Base-by-base conservation (phyloP, 1,140 invertebrate species). In the Coelopa frigida region DNA sequence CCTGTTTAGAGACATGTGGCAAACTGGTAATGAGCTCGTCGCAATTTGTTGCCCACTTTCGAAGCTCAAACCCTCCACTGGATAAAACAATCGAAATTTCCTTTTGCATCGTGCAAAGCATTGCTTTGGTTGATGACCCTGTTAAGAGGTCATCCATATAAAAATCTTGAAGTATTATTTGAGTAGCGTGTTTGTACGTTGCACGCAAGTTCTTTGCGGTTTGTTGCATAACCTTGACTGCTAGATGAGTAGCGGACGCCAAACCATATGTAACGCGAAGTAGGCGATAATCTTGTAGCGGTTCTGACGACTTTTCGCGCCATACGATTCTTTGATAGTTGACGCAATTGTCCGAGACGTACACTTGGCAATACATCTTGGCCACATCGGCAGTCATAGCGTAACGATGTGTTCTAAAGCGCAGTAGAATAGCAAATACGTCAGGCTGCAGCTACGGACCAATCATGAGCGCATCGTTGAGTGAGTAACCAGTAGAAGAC, bases 241-340 rank as follows among this genome's bases (percentile, higher is more conserved):
- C 67, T 7, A 65, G 38, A 42, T 47, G 69, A 6, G 68, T 53
- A 7, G 65, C 59, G 21, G 54, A 50, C 3, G 53, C 32, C n/a
- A 54, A 58, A 0, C 71, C 71, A 44, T 58, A 59, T 0, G 61
- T 63, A 0, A 67, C 57, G 3, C 57, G 59, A 4, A 12, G 15
- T 20, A 52, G 18, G 26, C 47, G 15, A 24, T 48, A 47, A 21
- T 36, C 31, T 33, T 46, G 23, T 6, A 54, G 33, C n/a, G 11
- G 5, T 20, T 47, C 31, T 10, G 26, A 47, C n/a, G 49, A n/a
- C 14, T 53, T 22, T 14, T 54, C 14, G 11, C 70, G 46, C 70
- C 70, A 71, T 6, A 68, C 12, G 5, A 72, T 67, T 35, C 62
- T 44, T 48, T 70, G 67, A 44, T 46, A 56, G 21, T 56, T 42